Conservation (phyloP, 23 tunicate genomes). For the Oikopleura vanhoeffeni region DNA sequence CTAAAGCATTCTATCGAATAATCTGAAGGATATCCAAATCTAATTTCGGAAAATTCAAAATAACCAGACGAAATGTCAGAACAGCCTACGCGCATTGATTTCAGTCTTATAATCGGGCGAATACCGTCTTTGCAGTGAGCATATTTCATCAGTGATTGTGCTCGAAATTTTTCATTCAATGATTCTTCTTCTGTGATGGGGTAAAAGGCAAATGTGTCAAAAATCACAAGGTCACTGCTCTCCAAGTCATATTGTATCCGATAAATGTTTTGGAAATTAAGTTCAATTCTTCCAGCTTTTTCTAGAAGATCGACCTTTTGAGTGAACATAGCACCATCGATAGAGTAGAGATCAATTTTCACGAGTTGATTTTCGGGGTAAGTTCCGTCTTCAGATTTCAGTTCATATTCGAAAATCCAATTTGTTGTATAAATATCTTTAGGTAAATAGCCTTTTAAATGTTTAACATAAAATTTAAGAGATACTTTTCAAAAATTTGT, state of each 20-base stretch:
- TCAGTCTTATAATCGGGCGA: background rate
- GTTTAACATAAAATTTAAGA: no score
- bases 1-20: background rate
- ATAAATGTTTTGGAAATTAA: background rate
- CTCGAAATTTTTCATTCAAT: background rate
- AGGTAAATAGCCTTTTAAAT: background rate
- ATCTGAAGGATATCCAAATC: background rate
- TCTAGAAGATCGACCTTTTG: background rate
- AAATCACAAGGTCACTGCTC: background rate
- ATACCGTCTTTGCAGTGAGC: conserved; percentile 8
- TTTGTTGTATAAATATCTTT: background rate
- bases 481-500: no score
- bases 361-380: background rate
- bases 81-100: background rate
- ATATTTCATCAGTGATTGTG: background rate
- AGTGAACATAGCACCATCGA: background rate
- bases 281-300: background rate
- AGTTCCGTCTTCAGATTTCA: background rate
- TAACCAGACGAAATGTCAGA: background rate
- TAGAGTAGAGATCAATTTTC: background rate
- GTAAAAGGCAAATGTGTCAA: background rate
- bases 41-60: conserved; percentile 1
- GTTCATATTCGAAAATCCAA: background rate
- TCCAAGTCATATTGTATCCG: background rate
- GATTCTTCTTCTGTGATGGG: background rate